Percentiles rank a stretch among this genome's conserved stretches.
Conservation (phyloP, 2,797 vertebrate species). For the Lepus oiostolus region DNA sequence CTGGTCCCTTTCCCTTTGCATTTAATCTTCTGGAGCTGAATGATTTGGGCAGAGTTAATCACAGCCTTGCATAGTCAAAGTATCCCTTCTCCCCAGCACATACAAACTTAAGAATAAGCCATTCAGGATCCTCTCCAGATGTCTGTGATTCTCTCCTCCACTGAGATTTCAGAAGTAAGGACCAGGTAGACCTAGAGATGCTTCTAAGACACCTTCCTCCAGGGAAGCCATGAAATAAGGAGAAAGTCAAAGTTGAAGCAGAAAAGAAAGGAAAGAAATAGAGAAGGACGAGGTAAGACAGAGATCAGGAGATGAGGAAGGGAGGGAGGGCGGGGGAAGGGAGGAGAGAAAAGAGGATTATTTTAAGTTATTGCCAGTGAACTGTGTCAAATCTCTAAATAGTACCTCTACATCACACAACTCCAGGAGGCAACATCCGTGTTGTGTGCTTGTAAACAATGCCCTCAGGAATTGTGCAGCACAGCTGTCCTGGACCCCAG, state of each 20-base stretch:
- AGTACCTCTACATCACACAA: not conserved
- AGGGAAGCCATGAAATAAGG: not conserved
- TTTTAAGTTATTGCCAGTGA: not conserved
- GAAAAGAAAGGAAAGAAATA: not conserved
- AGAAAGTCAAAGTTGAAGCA: not conserved
- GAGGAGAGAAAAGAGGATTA: not conserved
- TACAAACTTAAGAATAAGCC: not conserved
- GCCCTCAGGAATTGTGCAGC: not conserved
- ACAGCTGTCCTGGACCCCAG: not conserved
- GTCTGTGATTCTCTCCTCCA: not conserved
- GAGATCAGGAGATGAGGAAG: too few species aligned
- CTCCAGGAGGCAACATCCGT: not conserved
- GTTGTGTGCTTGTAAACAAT: not conserved
- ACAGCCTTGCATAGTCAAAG: not conserved
- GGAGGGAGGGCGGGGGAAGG: too few species aligned
- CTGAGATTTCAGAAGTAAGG: slow-evolving; percentile 1
- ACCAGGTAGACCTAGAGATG: not conserved
- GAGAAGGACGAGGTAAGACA: not conserved
- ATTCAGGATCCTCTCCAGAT: not conserved
- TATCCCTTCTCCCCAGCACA: not conserved
- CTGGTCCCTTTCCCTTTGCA: not conserved
- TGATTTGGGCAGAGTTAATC: not conserved
- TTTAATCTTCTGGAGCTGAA: not conserved
- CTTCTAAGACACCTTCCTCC: not conserved
- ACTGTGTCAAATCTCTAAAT: not conserved